phyloP scores from a whole-genome alignment of 92 coral and sea anemone species.

The Zoanthus solanderi region DNA sequence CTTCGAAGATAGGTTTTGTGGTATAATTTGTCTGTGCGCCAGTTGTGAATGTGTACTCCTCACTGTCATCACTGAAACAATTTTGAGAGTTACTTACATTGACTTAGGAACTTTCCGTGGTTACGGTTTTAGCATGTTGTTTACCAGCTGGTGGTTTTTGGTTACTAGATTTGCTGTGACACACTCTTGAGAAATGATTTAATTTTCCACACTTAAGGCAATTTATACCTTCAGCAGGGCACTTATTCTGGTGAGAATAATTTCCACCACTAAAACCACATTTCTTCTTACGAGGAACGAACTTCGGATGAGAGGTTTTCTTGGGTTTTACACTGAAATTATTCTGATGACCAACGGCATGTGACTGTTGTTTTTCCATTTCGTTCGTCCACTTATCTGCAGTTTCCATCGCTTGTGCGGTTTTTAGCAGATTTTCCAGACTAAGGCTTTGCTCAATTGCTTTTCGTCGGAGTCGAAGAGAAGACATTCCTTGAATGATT shows the following conservation, averaged over 20 bases:
- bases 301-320: slow-evolving; percentile 39
- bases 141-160: slow-evolving; percentile 9
- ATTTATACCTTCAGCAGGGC: slow-evolving; percentile 69
- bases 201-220: slow-evolving; percentile 66
- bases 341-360: slow-evolving; percentile 49
- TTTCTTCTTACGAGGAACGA: slow-evolving; percentile 30
- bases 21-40: slow-evolving; percentile 39
- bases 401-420: slow-evolving; percentile 68
- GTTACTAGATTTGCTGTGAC: slow-evolving; percentile 59
- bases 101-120: slow-evolving; percentile 5
- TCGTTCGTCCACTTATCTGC: slow-evolving; percentile 63
- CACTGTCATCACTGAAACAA: slow-evolving; percentile 48
- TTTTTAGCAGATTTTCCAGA: slow-evolving; percentile 62
- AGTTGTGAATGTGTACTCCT: slow-evolving; percentile 55
- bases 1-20: slow-evolving; percentile 57
- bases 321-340: slow-evolving; percentile 40
- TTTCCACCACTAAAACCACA: slow-evolving; percentile 65
- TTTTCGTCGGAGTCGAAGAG: slow-evolving; percentile 63
- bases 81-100: slow-evolving; percentile 20
- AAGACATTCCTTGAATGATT: slow-evolving; percentile 66
- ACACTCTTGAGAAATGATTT: slow-evolving; percentile 61
- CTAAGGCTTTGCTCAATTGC: slow-evolving; percentile 67
- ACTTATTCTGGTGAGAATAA: slow-evolving; percentile 64
- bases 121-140: slow-evolving; percentile 28
- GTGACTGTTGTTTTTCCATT: slow-evolving; percentile 63